Evolutionary conservation across 1,140 invertebrate species (phyloP), one percentile per base, ranked within the genome.

Genomic region (Pollicipes pollicipes): DNA sequence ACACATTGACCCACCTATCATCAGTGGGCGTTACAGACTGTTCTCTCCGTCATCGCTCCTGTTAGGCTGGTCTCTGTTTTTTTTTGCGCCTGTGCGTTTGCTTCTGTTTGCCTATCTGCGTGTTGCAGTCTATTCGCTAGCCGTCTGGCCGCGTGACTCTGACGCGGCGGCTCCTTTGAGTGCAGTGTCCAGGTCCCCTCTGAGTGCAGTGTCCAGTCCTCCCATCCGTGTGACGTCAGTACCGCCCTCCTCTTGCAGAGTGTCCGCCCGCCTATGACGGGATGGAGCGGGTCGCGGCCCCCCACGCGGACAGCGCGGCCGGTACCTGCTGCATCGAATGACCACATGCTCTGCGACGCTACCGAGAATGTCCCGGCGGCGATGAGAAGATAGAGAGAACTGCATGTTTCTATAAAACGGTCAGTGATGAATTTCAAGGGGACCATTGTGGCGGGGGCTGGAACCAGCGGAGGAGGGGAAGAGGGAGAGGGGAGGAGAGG

Each of bases 371-470:
- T 82, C 93, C 93, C 30, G 86, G 86, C 72, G 91, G 88, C 69
- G 93, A 95, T 79, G 93, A 96, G 93, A 96, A 79, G 91, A 96
- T 77, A 83, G 90, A 77, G 89, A 92, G 74, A 80, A 88, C 69
- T 96, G 93, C 83, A 94, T 96, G 91, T 97, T n/a, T 96, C 83
- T 95, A 95, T 81, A 96, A 95, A 87, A 96, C 92, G 85, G 93
- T 96, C 85, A 80, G 78, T 79, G 16, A n/a, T n/a, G n/a, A n/a
- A n/a, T n/a, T n/a, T n/a, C n/a, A 24, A 29, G 17, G 32, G 21
- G n/a, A n/a, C n/a, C 66, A 30, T 72, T n/a, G 73, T 37, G n/a
- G 21, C 37, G 30, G 17, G 27, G 35, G 21, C 24, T 16, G 13
- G 6, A 71, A 27, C 32, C n/a, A 28, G 31, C 17, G 30, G 30